Evolutionary conservation across 2,797 vertebrate genomes (phyloP), one percentile per base, ranked within the genome.

Genomic region (Scomberomorus guttatus): DNA sequence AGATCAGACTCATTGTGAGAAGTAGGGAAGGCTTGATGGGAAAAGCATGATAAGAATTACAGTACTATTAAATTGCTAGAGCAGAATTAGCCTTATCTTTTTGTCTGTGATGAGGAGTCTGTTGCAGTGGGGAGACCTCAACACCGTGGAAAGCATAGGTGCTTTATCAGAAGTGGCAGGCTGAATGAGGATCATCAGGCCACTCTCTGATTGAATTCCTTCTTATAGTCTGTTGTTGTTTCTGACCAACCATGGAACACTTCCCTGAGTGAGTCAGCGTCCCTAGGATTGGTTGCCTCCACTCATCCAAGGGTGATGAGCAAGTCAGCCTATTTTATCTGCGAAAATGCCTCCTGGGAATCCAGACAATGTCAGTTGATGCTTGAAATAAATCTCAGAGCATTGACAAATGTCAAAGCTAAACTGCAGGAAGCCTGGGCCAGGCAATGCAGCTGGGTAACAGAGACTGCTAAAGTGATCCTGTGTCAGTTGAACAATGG

Each of bases 131-230:
- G 54, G 62, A 75, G 66, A 68, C 80, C 57, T 73, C 29, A 10
- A 72, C 18, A 54, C 75, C 25, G 76, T 6, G 58, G 65, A 66
- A 86, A 84, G 89, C 76, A 48, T 14, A 72, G 86, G 82, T 90
- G 90, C 90, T 92, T 92, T 76, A 93, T 91, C 87, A 90, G 80
- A 87, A 86, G 89, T 90, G 90, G 84, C 90, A 90, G 89, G 20
- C 76, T 85, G 86, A 91, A 92, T 88, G 79, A 90, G 83, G 79
- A 89, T 90, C 90, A 90, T 89, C 89, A 84, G 90, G 85, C 84
- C 54, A 29, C 81, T 51, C 76, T 81, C 85, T 90, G 90, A 93
- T 90, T 91, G 88, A 92, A 92, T 92, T 83, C 81, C 75, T 77
- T 86, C 84, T 86, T 83, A 39, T 59, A 29, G 84, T 63, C 75